Evolutionary conservation across 2,113 vertebrate genomes (phyloP).

Genomic region (Rhabdornis inornatus): DNA sequence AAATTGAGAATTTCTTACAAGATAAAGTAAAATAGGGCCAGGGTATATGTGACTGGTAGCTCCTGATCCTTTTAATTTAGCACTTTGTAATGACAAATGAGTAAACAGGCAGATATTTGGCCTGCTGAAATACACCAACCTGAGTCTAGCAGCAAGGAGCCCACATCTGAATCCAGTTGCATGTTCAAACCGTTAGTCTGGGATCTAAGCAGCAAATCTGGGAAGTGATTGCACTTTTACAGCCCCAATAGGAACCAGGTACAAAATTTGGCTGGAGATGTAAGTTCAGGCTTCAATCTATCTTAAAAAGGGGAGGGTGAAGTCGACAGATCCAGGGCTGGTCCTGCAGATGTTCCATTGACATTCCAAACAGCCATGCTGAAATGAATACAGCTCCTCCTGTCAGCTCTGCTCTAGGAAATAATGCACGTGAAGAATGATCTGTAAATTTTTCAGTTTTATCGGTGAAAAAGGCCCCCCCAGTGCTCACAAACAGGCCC

Average conservation of each 20-base stretch:
- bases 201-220: background rate
- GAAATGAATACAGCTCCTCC: conserved; percentile 3
- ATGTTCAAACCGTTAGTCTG: background rate
- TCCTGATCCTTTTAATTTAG: background rate
- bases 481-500: conserved; percentile 53
- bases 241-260: conserved; percentile 19
- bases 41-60: background rate
- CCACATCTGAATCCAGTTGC: background rate
- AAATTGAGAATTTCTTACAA: background rate
- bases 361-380: background rate
- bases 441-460: conserved; percentile 39
- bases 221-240: background rate
- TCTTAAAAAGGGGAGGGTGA: background rate
- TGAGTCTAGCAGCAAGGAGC: background rate
- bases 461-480: conserved; percentile 48
- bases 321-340: background rate
- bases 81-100: background rate
- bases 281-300: background rate
- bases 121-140: background rate
- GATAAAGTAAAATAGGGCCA: background rate
- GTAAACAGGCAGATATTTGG: background rate
- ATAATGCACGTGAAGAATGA: conserved; percentile 43
- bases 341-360: conserved; percentile 37
- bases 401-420: conserved; percentile 43
- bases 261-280: conserved; percentile 15